These are phyloP conservation scores for Lucilia sericata DNA, from an alignment of 1,140 invertebrate species.

Conservation along the genomic window DNA sequence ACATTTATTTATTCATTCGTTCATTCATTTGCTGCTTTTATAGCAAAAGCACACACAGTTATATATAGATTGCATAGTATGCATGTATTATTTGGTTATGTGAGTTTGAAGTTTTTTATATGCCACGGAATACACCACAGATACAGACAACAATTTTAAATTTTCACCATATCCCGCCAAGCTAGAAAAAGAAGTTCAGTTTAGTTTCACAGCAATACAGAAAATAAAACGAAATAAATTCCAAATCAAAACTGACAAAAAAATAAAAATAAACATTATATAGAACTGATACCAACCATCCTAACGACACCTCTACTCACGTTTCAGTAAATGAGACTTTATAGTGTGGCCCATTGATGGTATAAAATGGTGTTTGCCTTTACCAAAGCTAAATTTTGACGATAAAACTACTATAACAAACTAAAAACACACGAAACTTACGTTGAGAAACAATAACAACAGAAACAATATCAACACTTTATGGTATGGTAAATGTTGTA, in stretches of 20 bases:
- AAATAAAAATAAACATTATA: not conserved
- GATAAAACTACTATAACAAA: slow-evolving; percentile 32
- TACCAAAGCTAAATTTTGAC: slow-evolving; percentile 37
- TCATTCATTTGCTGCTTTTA: slow-evolving; percentile 18
- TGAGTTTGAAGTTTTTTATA: too few relatives aligned
- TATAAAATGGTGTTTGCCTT: slow-evolving; percentile 2
- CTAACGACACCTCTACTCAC: slow-evolving; percentile 7
- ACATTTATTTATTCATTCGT: too few relatives aligned
- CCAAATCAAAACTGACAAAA: not conserved
- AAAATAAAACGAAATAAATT: not conserved
- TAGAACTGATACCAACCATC: not conserved
- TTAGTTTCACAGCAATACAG: not conserved
- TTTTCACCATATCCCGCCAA: slow-evolving; percentile 35
- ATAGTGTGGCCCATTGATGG: not conserved
- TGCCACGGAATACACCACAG: slow-evolving; percentile 17
- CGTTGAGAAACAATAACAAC: too few relatives aligned
- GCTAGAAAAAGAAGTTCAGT: not conserved
- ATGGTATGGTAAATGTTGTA: not conserved
- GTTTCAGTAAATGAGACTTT: not conserved
- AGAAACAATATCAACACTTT: too few relatives aligned
- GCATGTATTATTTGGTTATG: too few relatives aligned
- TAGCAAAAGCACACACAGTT: not conserved
- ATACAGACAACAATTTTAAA: slow-evolving; percentile 39
- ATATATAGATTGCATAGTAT: too few relatives aligned
- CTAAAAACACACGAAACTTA: not conserved